Conservation (phyloP, 1,140 invertebrate genomes). For the Drosophila jambulina region DNA sequence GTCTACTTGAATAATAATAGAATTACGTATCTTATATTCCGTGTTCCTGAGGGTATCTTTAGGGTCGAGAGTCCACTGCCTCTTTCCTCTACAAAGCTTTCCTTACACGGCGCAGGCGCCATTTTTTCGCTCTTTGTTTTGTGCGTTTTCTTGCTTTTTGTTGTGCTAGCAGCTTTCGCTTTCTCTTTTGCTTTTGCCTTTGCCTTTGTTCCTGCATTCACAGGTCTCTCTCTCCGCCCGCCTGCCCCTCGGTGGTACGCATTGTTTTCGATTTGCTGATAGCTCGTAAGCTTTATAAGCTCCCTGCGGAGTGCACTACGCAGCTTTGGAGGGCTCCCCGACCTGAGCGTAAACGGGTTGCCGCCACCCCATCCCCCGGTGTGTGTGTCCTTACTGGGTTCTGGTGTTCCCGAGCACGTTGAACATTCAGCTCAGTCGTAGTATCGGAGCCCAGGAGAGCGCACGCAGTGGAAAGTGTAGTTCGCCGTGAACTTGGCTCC, state of each 20-base stretch:
- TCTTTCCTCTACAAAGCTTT: constrained; percentile 4
- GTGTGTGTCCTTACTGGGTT: constrained; percentile 25
- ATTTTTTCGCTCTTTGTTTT: constrained; percentile 3
- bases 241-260: constrained; percentile 4
- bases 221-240: too few species aligned
- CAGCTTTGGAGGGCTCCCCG: constrained; percentile 25
- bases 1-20: not conserved
- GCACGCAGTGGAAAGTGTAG: constrained; percentile 29
- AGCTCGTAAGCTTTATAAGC: constrained; percentile 40
- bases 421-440: constrained; percentile 45
- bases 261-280: constrained; percentile 35
- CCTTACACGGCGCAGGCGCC: constrained; percentile 20
- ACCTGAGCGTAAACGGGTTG: constrained; percentile 25
- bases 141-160: constrained; percentile 26
- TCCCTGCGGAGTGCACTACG: constrained; percentile 35
- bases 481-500: constrained; percentile 3
- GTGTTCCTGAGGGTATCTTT: constrained; percentile 5
- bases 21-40: constrained; percentile 1
- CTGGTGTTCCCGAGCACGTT: constrained; percentile 27
- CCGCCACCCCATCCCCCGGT: not conserved
- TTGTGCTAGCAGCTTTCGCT: constrained; percentile 51
- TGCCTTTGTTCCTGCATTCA: constrained; percentile 13
- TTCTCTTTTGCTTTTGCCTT: constrained; percentile 35
- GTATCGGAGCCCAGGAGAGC: constrained; percentile 48
- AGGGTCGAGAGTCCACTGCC: not conserved